Evolutionary conservation across 2,888 invertebrate genomes (phyloP).

Genomic region (Drosophila phalerata): DNA sequence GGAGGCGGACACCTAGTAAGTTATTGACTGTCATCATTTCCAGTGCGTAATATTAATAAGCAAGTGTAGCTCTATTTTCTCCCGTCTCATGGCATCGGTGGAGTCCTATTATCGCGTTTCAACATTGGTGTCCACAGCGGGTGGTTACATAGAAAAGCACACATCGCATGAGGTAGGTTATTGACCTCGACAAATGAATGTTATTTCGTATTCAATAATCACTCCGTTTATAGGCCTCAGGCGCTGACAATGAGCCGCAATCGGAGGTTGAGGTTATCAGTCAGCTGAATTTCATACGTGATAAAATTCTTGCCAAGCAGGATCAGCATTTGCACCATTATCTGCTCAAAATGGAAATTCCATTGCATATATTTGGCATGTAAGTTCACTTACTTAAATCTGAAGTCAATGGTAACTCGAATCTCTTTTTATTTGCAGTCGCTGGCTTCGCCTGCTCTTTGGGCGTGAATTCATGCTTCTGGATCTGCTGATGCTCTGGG

Average conservation of each 20-base stretch:
- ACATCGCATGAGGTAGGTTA: conserved; percentile 42
- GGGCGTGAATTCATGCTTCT: conserved; percentile 93
- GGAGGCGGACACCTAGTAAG: conserved; percentile 94
- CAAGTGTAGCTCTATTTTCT: conserved; percentile 87
- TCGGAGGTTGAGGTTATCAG: conserved; percentile 87
- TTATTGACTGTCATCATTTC: not conserved
- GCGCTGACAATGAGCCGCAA: conserved; percentile 46
- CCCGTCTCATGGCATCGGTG: conserved; percentile 88
- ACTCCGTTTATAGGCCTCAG: conserved; percentile 35
- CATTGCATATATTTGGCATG: conserved; percentile 95
- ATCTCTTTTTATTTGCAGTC: conserved; percentile 86
- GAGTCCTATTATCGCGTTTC: conserved; percentile 89
- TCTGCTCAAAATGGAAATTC: conserved; percentile 90
- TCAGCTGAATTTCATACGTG: conserved; percentile 88
- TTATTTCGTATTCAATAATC: conserved; percentile 13
- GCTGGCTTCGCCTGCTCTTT: conserved; percentile 93
- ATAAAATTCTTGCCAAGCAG: conserved; percentile 88
- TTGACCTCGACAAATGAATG: not conserved
- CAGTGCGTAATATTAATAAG: not conserved
- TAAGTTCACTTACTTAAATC: conserved; percentile 85
- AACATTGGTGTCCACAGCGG: conserved; percentile 85
- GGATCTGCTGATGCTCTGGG: conserved; percentile 92
- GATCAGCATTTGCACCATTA: conserved; percentile 89
- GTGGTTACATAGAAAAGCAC: conserved; percentile 34
- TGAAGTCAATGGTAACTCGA: not conserved